Base-by-base conservation (phyloP, 2,888 invertebrate species). In the Neoaliturus tenellus region DNA sequence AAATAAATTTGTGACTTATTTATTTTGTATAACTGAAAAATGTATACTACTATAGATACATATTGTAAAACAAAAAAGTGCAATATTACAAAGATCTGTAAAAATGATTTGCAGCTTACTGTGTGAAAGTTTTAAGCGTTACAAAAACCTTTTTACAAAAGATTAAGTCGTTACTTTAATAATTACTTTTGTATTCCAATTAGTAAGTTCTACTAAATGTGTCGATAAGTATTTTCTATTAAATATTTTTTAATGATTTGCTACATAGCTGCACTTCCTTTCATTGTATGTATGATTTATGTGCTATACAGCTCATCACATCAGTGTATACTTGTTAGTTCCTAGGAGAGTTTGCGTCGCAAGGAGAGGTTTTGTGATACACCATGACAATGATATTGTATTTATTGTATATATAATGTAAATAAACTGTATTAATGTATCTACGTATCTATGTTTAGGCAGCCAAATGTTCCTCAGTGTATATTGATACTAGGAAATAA, bases 401-500 rank as follows among this genome's bases (percentile, higher is more conserved):
- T 62, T 28, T 62, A 62, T 62, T 62, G 62, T 62, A 62, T 28
- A 62, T 62, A 31, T 14, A 5, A 14, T 62, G 62, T 62, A 62
- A 10, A 62, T 62, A 62, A 20, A 1, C 6, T 62, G 62, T 62
- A 62, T 62, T 62, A 51, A 62, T 62, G 62, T 62, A 62, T 51
- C 51, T 51, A 51, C 20, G 2, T 62, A 62, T 62, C 62, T 12
- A 28, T 28, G 28, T 2, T 62, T 62, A 62, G 31, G 28, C 69
- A 35, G 35, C 10, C 69, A 14, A 39, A 69, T 69, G 69, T 69
- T 69, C 69, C 69, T 69, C 69, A 39, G 39, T 69, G 69, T 69
- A 35, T 67, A 69, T 39, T 69, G 20, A 69, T 69, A 20, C 62
- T 69, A 69, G 39, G 69, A 69, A 69, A 69, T 69, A 14, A 39